Evolutionary conservation across 1,140 invertebrate genomes (phyloP).

Genomic region (Odontomachus brunneus): DNA sequence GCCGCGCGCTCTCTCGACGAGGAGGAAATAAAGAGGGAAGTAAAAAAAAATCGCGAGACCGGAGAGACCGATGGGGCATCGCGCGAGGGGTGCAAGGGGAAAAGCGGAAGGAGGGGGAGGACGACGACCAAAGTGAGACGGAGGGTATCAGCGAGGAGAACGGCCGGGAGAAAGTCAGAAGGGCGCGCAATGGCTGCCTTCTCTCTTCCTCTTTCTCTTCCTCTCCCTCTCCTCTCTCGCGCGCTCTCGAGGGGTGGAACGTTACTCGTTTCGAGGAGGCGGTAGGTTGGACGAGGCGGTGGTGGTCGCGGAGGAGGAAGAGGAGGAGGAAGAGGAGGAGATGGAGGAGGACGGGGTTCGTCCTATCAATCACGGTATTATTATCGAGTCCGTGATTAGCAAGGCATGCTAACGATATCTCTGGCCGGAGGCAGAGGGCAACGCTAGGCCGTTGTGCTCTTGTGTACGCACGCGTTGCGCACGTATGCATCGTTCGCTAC

Average conservation of each 20-base stretch:
- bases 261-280: conserved; percentile 70
- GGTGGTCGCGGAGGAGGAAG: conserved; percentile 56
- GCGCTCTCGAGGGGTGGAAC: conserved; percentile 70
- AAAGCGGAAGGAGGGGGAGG: not conserved
- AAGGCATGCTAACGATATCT: conserved; percentile 86
- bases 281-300: conserved; percentile 71
- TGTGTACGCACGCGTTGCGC: conserved; percentile 65
- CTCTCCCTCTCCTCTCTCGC: not conserved
- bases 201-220: conserved; percentile 23
- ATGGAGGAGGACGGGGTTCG: conserved; percentile 78
- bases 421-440: conserved; percentile 81
- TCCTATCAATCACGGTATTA: conserved; percentile 86
- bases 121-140: conserved; percentile 15
- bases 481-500: conserved; percentile 61
- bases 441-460: conserved; percentile 72
- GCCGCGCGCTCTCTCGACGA: conserved; percentile 20
- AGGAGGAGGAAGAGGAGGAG: conserved; percentile 65
- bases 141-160: conserved; percentile 54
- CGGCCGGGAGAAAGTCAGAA: conserved; percentile 70
- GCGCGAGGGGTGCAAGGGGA: too few species aligned
- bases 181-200: conserved; percentile 63
- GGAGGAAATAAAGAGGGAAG: conserved; percentile 42
- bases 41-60: conserved; percentile 33
- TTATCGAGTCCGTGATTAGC: conserved; percentile 85
- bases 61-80: conserved; percentile 1